phyloP scores from a whole-genome alignment of 2,888 invertebrate genomes.

The Drosophila subsilvestris region DNA sequence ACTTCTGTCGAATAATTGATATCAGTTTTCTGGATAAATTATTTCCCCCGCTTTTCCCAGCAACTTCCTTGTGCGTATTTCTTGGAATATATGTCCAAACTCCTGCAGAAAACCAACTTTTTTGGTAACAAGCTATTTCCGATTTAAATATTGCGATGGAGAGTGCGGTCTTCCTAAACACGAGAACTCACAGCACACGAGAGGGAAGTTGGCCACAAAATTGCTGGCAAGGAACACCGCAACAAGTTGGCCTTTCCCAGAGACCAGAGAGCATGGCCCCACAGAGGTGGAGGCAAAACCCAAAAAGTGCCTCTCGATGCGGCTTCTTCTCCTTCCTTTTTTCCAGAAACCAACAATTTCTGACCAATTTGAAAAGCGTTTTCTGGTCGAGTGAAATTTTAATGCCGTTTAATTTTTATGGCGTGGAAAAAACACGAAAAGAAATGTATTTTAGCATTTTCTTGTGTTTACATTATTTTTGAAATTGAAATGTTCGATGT shows the following conservation, averaged over 20 bases:
- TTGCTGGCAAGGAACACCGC: slow-evolving; percentile 34
- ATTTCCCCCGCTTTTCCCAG: neutral
- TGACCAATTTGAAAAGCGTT: slow-evolving; percentile 18
- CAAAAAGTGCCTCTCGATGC: neutral
- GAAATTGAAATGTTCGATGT: slow-evolving; percentile 43
- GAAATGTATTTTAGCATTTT: slow-evolving; percentile 7
- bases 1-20: neutral
- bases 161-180: neutral
- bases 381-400: slow-evolving; percentile 19
- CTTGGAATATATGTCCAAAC: neutral
- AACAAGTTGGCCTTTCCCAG: slow-evolving; percentile 31
- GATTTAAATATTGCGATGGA: neutral
- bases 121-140: slow-evolving; percentile 12
- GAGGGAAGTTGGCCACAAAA: slow-evolving; percentile 22
- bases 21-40: no score
- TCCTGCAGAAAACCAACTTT: neutral
- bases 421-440: slow-evolving; percentile 23
- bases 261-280: neutral
- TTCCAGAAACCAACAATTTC: neutral
- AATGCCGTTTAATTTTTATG: slow-evolving; percentile 4
- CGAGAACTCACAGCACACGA: neutral
- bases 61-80: neutral
- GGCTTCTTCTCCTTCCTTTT: neutral
- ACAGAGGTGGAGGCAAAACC: neutral
- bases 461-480: slow-evolving; percentile 29